A percentile compares a stretch with the other conserved stretches of the same genome.
Evolutionary conservation across 1,140 invertebrate genomes (phyloP).

Genomic region (Forficula auricularia): DNA sequence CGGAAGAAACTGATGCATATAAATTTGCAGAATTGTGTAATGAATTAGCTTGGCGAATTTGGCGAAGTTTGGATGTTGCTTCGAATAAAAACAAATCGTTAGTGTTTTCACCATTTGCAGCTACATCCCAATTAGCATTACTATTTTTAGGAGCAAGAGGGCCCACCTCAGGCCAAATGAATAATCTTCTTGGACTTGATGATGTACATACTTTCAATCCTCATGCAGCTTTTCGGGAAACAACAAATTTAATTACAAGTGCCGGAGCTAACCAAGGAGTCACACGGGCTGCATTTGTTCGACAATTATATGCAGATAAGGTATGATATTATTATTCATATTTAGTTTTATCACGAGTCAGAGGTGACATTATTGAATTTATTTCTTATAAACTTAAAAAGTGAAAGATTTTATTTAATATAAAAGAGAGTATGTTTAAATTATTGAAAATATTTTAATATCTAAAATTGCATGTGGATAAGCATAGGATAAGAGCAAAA

Average conservation of each 20-base stretch:
- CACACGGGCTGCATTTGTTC: conserved; percentile 52
- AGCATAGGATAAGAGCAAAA: no score
- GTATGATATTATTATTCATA: conserved; percentile 13
- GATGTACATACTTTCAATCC: conserved; percentile 78
- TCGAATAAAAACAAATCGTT: conserved; percentile 56
- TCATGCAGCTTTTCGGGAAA: conserved; percentile 64
- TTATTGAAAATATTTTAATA: no score
- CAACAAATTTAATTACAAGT: conserved; percentile 52
- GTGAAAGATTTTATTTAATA: no score
- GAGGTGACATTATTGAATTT: no score
- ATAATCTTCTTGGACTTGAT: conserved; percentile 64
- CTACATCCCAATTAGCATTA: conserved; percentile 69
- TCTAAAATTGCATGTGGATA: no score
- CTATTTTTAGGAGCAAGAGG: conserved; percentile 74
- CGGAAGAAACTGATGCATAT: conserved; percentile 46
- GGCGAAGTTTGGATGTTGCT: conserved; percentile 47
- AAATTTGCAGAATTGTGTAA: conserved; percentile 62
- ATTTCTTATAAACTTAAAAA: no score
- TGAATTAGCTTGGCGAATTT: conserved; percentile 63
- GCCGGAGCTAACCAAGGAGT: conserved; percentile 42
- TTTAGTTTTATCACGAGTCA: no score
- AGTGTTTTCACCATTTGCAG: conserved; percentile 67
- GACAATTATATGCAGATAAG: conserved; percentile 59
- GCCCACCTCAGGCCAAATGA: conserved; percentile 75
- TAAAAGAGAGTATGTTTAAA: no score